A percentile compares a stretch with the other conserved stretches of the same genome.
phyloP scores from a whole-genome alignment of 2,113 vertebrate genomes.

The Apaloderma vittatum region DNA sequence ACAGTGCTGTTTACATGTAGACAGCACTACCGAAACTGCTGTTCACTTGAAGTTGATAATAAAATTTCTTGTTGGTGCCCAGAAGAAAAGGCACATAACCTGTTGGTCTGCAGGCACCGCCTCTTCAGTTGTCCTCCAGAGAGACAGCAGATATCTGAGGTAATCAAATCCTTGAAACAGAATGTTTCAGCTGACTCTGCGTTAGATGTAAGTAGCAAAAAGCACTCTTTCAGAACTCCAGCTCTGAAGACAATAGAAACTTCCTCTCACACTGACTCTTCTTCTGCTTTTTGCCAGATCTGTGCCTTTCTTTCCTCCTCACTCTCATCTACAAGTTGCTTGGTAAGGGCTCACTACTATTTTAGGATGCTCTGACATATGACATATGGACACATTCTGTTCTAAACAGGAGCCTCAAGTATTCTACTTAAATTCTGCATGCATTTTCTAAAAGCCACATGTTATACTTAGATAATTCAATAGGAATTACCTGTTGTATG shows the following conservation, averaged over 20 bases:
- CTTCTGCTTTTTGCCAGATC: not conserved
- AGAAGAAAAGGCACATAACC: not conserved
- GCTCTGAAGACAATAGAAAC: not conserved
- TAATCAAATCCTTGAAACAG: not conserved
- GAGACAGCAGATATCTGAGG: not conserved
- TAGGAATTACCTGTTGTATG: not conserved
- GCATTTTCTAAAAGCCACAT: not conserved
- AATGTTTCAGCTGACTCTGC: not conserved
- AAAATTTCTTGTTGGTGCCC: not conserved
- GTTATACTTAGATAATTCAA: not conserved
- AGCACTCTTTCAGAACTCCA: not conserved
- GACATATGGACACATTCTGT: not conserved
- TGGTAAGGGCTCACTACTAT: not conserved
- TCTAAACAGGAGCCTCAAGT: not conserved
- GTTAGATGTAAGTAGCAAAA: not conserved
- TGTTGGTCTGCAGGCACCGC: not conserved
- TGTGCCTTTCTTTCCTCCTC: not conserved
- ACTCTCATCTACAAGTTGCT: not conserved
- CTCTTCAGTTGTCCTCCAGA: not conserved
- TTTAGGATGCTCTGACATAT: not conserved
- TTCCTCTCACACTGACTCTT: not conserved
- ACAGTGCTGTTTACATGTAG: not conserved
- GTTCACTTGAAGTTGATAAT: not conserved
- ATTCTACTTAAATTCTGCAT: not conserved
- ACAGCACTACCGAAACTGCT: not conserved